A percentile compares a stretch with the other conserved stretches of the same genome.
Evolutionary conservation across 2,888 invertebrate species (phyloP).

Genomic region (Lithophane socia): DNA sequence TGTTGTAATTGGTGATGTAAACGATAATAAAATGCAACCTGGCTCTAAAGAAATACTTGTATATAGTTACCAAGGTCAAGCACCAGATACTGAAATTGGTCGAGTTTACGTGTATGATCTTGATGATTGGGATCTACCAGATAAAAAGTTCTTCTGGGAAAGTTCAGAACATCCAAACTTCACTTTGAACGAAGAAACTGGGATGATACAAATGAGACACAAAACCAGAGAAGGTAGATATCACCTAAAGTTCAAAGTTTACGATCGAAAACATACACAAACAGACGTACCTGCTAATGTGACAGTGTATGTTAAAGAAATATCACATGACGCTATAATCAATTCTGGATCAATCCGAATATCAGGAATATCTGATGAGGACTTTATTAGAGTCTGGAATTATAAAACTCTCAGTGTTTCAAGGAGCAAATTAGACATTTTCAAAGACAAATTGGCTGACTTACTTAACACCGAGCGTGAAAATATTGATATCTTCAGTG

Average conservation of each 20-base stretch:
- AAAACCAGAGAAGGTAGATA: conserved; percentile 97
- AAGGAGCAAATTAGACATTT: conserved; percentile 96
- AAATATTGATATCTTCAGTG: conserved; percentile 99
- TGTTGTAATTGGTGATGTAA: conserved; percentile 99
- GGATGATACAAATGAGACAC: conserved; percentile 98
- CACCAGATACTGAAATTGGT: conserved; percentile 97
- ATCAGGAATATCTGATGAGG: conserved; percentile 98
- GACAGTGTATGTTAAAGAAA: conserved; percentile 97
- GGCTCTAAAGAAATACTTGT: conserved; percentile 99
- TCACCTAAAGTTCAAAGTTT: conserved; percentile 95
- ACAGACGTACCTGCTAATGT: conserved; percentile 99
- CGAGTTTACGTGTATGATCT: conserved; percentile 99
- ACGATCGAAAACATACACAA: conserved; percentile 98
- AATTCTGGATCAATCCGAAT: conserved; percentile 98
- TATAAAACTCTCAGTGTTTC: conserved; percentile 96
- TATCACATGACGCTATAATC: conserved; percentile 98
- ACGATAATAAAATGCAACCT: conserved; percentile 99
- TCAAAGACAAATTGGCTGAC: conserved; percentile 96
- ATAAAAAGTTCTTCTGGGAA: conserved; percentile 99
- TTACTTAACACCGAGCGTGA: conserved; percentile 96
- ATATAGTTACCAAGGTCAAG: conserved; percentile 98
- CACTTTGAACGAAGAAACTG: conserved; percentile 96
- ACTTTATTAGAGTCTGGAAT: conserved; percentile 98
- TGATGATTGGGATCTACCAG: conserved; percentile 99
- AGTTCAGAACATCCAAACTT: conserved; percentile 96